Evolutionary conservation across 1,140 invertebrate species (phyloP), one percentile per base, ranked within the genome.

Genomic region (Drosophila micromelanica): DNA sequence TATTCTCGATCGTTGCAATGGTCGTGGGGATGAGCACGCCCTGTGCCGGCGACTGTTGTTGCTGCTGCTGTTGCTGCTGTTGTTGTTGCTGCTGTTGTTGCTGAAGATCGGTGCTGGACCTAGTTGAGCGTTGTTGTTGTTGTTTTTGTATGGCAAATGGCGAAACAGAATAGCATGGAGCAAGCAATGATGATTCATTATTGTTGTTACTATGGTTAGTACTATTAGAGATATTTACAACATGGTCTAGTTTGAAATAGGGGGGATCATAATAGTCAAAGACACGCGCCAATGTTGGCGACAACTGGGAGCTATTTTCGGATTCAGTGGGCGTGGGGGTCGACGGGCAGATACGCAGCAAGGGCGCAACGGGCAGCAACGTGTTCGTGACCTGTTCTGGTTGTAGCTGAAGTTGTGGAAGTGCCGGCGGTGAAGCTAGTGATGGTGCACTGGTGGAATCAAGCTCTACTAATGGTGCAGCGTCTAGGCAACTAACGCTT

Each of bases 181-280:
- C 90, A 91, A 91, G 90, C 90, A 91, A 86, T 91, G 89, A 90
- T 80, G 85, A 80, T 73, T 82, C 70, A 86, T 90, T 89, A 91
- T 89, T 82, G 63, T 80, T 78, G 75, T 90, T 80, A 87, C 87
- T 78, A 84, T 87, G 87, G 73, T 90, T 90, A 90, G 89, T 90
- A 87, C 84, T 87, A 90, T 81, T 81, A 89, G 68, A 81, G 40
- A 80, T 85, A 91, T 89, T 77, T 85, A 91, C 77, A 90, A 65
- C 76, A 78, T 73, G 87, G 65, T 84, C 84, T 85, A 90, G 54
- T 65, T 62, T 40, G 49, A 73, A 68, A 23, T 5, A 3, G 59
- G 63, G 56, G 6, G 62, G 69, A 59, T 72, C 69, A 59, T 62
- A 49, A 37, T 30, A 46, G 37, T 62, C 56, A 49, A 63, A 59